Evolutionary conservation across 2,797 vertebrate genomes (phyloP).

Genomic region (Trematomus bernacchii): DNA sequence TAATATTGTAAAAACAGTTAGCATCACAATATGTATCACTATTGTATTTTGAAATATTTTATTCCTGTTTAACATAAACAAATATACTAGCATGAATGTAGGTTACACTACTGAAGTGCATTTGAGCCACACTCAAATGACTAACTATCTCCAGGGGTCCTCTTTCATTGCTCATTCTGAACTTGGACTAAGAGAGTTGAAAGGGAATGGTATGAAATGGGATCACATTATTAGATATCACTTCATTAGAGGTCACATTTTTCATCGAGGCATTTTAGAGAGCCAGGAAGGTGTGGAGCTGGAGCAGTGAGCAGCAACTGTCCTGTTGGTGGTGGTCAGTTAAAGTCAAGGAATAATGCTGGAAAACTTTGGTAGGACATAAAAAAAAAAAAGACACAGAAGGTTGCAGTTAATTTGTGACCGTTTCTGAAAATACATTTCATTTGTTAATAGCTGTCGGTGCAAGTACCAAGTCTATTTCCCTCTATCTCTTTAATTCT

Average conservation of each 20-base stretch:
- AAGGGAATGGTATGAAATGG: neutral
- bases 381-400: neutral
- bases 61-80: neutral
- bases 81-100: neutral
- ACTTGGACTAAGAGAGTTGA: slow-evolving; percentile 4
- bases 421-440: neutral
- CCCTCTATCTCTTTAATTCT: neutral
- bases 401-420: neutral
- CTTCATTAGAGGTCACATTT: slow-evolving; percentile 3
- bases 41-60: neutral
- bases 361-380: neutral
- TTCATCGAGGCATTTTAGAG: slow-evolving; percentile 16
- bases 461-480: slow-evolving; percentile 2
- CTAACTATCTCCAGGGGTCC: neutral
- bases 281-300: neutral
- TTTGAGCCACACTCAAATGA: neutral
- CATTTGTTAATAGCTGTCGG: neutral
- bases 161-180: slow-evolving; percentile 5
- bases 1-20: neutral
- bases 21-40: neutral
- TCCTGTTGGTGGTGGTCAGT: neutral
- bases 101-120: neutral
- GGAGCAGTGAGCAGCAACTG: neutral
- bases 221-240: neutral
- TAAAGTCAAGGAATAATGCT: neutral